Evolutionary conservation across 2,888 invertebrate genomes (phyloP), one percentile per base, ranked within the genome.

Genomic region (Therioaphis trifolii): DNA sequence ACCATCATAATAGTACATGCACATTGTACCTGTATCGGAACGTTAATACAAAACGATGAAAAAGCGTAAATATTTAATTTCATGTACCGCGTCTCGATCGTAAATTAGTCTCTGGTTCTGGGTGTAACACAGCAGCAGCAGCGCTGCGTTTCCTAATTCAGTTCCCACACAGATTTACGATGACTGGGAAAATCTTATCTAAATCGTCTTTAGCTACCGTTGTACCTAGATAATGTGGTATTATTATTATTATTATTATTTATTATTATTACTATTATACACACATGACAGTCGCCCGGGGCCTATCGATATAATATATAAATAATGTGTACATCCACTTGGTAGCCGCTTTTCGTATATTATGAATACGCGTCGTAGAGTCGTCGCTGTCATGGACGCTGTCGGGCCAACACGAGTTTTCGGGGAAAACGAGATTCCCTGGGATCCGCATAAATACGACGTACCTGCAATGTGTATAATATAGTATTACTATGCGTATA

Each of bases 141-240:
- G 15, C 66, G n/a, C 21, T 9, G 43, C 76, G 61, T 78, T 68
- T 78, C 52, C 52, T 52, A 68, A 78, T 78, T 78, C 49, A 52
- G 77, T 78, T 78, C 77, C 77, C 77, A 78, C 77, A 78, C 77
- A 35, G 77, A 78, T 78, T 77, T 77, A 77, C 15, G 77, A n/a
- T n/a, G 75, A 61, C 61, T 35, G 35, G n/a, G 35, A 1, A 7
- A 58, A 55, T 66, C 15, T 66, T 77, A 68, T 68, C 35, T 68
- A 40, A 68, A 78, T 78, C 68, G 68, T 68, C 21, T 76, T 76
- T 27, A 5, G 76, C 76, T 63, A 76, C 76, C 76, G 76, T 76
- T 29, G 21, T 35, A 5, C 2, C 58, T 14, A 11, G 18, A 29
- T 61, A 4, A 29, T 61, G 7, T 15, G 21, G 24, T 29, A 27